phyloP scores from a whole-genome alignment of 2,113 vertebrate genomes.

The Hypocryptadius cinnamomeus region DNA sequence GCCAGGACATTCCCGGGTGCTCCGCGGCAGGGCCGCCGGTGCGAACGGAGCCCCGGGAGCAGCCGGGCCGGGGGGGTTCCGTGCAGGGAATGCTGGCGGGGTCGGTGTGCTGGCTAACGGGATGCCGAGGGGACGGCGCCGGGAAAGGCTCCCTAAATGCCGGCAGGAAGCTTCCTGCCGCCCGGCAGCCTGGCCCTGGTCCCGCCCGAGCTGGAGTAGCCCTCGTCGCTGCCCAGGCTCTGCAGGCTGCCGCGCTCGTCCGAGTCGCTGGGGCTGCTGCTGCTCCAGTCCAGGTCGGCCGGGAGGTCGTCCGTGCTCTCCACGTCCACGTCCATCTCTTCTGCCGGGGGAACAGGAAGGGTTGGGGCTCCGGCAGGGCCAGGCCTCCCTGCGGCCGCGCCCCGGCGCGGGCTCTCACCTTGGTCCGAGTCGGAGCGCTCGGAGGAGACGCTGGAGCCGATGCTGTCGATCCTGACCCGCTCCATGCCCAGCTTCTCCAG shows the following conservation, averaged over 20 bases:
- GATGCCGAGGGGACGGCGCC: not conserved
- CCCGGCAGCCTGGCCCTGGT: slow-evolving; percentile 74
- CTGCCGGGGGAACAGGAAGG: slow-evolving; percentile 20
- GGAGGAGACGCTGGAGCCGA: slow-evolving; percentile 79
- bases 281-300: slow-evolving; percentile 88
- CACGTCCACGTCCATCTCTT: slow-evolving; percentile 83
- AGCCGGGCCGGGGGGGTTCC: not conserved
- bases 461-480: slow-evolving; percentile 86
- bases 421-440: slow-evolving; percentile 89
- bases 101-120: slow-evolving; percentile 37
- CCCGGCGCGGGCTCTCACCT: slow-evolving; percentile 61
- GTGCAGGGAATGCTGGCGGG: slow-evolving; percentile 53
- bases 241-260: slow-evolving; percentile 88
- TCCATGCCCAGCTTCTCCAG: slow-evolving; percentile 91
- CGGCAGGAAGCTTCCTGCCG: slow-evolving; percentile 66
- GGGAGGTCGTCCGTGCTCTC: slow-evolving; percentile 87
- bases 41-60: not conserved
- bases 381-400: accelerated
- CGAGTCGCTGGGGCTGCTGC: slow-evolving; percentile 91
- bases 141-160: slow-evolving; percentile 70
- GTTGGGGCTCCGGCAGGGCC: accelerated
- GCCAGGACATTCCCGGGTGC: not conserved
- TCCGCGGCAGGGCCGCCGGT: not conserved
- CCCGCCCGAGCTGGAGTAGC: slow-evolving; percentile 85
- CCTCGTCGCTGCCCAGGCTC: slow-evolving; percentile 90